Evolutionary conservation across 2,888 invertebrate species (phyloP).

Genomic region (Athripsodes cinereus): DNA sequence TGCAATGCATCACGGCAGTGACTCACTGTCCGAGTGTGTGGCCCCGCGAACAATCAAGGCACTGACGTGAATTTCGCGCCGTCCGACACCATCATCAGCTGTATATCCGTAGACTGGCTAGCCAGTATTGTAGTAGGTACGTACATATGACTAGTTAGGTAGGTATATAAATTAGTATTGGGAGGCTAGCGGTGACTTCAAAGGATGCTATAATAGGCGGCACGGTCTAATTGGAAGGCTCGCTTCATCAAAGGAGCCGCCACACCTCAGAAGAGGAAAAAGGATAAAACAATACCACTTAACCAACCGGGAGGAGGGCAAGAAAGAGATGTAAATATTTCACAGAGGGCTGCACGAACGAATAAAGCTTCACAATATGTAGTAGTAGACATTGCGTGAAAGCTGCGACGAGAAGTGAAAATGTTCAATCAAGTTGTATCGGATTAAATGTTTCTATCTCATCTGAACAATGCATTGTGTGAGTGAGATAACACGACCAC

Average conservation of each 20-base stretch:
- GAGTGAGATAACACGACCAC: not conserved
- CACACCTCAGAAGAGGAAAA: conserved; percentile 18
- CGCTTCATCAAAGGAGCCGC: conserved; percentile 24
- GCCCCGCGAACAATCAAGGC: not conserved
- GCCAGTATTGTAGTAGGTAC: not conserved
- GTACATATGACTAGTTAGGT: not conserved
- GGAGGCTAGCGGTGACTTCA: conserved; percentile 16
- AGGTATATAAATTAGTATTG: conserved; percentile 7
- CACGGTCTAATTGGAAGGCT: conserved; percentile 26
- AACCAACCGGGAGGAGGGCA: not conserved
- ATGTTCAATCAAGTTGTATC: not conserved
- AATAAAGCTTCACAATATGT: not conserved
- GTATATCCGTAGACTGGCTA: too few relatives aligned
- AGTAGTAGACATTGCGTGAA: not conserved
- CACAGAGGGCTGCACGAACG: not conserved
- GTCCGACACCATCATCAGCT: conserved; percentile 4
- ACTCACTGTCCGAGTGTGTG: not conserved
- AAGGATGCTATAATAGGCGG: conserved; percentile 18
- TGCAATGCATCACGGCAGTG: not conserved
- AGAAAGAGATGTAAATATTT: not conserved
- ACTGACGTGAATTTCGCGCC: conserved; percentile 3
- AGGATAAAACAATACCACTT: not conserved
- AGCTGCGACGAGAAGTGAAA: not conserved
- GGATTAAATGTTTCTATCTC: not conserved
- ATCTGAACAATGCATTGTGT: not conserved